Evolutionary conservation across 2,113 vertebrate species (phyloP).

Genomic region (Terrapene triunguis): DNA sequence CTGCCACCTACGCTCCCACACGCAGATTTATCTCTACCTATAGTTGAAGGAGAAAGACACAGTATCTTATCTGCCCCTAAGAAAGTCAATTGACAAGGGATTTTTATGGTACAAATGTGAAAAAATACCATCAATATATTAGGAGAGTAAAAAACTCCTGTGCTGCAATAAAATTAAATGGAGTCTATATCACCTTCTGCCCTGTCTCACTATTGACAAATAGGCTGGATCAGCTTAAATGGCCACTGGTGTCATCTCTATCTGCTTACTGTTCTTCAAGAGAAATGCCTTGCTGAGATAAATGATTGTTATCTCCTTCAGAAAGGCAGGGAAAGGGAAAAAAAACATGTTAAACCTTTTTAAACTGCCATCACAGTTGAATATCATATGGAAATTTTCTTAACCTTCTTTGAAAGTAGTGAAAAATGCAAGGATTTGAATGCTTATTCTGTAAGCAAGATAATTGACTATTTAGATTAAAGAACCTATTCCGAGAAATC

Average conservation of each 20-base stretch:
- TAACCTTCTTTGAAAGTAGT: conserved; percentile 25
- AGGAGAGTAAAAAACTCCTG: conserved; percentile 50
- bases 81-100: conserved; percentile 34
- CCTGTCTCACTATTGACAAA: conserved; percentile 57
- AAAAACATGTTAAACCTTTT: background rate
- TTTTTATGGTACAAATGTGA: conserved; percentile 48
- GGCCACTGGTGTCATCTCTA: conserved; percentile 46
- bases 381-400: conserved; percentile 4
- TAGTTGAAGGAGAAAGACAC: conserved; percentile 33
- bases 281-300: conserved; percentile 63
- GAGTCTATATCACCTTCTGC: conserved; percentile 37
- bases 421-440: background rate
- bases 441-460: conserved; percentile 4
- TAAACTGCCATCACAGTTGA: background rate
- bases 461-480: conserved; percentile 40
- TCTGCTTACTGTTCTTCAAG: conserved; percentile 59
- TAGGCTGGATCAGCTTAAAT: conserved; percentile 57
- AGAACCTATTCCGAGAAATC: conserved; percentile 12
- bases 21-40: conserved; percentile 23
- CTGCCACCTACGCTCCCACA: background rate
- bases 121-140: conserved; percentile 37
- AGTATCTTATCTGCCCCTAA: conserved; percentile 28
- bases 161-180: conserved; percentile 65
- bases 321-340: background rate
- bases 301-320: conserved; percentile 60